Percentiles rank a stretch among this genome's conserved stretches.
Conservation (phyloP, 2,888 invertebrate genomes). For the Asteroscopus sphinx region DNA sequence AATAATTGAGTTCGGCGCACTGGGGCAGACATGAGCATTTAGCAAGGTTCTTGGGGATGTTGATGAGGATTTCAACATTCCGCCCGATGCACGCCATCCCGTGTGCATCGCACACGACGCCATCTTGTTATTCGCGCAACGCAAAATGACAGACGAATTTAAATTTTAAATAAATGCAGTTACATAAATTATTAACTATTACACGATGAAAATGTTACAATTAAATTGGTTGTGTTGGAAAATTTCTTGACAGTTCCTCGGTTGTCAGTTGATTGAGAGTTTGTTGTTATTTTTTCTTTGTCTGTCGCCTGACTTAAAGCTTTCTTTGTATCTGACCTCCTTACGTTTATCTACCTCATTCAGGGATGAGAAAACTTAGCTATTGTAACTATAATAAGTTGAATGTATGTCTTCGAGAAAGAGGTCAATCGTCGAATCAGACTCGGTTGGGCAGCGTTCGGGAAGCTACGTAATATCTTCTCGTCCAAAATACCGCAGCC, state of each 20-base stretch:
- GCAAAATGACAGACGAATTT: slow-evolving; percentile 14
- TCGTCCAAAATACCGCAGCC: too few relatives aligned
- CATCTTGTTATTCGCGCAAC: slow-evolving; percentile 71
- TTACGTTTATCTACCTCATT: neutral
- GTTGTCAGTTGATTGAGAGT: slow-evolving; percentile 11
- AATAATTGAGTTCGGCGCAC: slow-evolving; percentile 87
- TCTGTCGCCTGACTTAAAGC: slow-evolving; percentile 15
- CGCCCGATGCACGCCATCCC: slow-evolving; percentile 89
- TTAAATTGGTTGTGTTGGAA: slow-evolving; percentile 17
- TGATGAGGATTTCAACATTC: slow-evolving; percentile 86
- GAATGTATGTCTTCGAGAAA: too few relatives aligned
- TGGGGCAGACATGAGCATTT: slow-evolving; percentile 86
- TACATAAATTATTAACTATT: slow-evolving; percentile 11
- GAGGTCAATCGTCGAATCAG: too few relatives aligned
- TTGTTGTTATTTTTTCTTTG: slow-evolving; percentile 10
- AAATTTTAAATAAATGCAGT: slow-evolving; percentile 16
- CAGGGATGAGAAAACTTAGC: too few relatives aligned
- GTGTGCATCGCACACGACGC: slow-evolving; percentile 85
- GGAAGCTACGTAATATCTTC: too few relatives aligned
- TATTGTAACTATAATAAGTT: too few relatives aligned
- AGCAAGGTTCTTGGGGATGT: slow-evolving; percentile 85
- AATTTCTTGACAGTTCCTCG: slow-evolving; percentile 30
- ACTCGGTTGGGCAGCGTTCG: too few relatives aligned
- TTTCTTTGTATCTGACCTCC: slow-evolving; percentile 2
- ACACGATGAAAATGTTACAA: slow-evolving; percentile 15